A percentile compares a stretch with the other conserved stretches of the same genome.
Conservation (phyloP, 1,140 invertebrate genomes). For the Drosophila nannoptera region DNA sequence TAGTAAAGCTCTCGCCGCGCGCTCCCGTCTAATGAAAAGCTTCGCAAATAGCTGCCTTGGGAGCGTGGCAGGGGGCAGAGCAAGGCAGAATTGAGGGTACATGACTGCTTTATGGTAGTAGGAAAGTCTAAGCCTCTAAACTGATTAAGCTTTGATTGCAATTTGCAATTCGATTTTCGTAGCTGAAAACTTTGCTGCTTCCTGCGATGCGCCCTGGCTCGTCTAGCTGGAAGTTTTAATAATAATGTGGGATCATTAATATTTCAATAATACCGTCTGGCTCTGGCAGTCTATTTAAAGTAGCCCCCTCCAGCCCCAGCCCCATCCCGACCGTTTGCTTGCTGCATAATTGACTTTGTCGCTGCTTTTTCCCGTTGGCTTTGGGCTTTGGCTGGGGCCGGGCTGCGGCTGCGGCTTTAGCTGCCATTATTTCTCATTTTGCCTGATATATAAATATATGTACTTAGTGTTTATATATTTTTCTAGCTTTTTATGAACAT, state of each 20-base stretch:
- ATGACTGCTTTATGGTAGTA: constrained; percentile 8
- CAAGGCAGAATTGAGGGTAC: not conserved
- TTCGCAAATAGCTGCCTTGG: constrained; percentile 44
- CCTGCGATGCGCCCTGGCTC: not conserved
- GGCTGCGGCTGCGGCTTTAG: constrained; percentile 4
- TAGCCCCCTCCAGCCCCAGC: constrained; percentile 26
- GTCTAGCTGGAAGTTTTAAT: constrained; percentile 40
- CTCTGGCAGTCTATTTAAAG: constrained; percentile 52
- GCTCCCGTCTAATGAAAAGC: constrained; percentile 66
- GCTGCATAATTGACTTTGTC: constrained; percentile 76
- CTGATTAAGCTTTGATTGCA: constrained; percentile 77
- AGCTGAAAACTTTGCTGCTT: constrained; percentile 55
- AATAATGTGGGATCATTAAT: constrained; percentile 72
- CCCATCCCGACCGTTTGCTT: constrained; percentile 22
- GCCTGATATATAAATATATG: constrained; percentile 7
- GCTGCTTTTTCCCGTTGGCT: constrained; percentile 32
- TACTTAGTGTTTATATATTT: constrained; percentile 24
- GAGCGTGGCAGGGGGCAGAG: too few species aligned
- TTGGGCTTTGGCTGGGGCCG: constrained; percentile 27
- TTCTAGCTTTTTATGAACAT: constrained; percentile 56
- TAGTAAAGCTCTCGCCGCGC: constrained; percentile 32
- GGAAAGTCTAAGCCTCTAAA: constrained; percentile 63
- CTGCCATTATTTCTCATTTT: constrained; percentile 64
- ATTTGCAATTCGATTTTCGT: constrained; percentile 69
- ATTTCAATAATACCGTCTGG: constrained; percentile 71